Evolutionary conservation across 1,140 invertebrate species (phyloP).

Genomic region (Aethina tumida): DNA sequence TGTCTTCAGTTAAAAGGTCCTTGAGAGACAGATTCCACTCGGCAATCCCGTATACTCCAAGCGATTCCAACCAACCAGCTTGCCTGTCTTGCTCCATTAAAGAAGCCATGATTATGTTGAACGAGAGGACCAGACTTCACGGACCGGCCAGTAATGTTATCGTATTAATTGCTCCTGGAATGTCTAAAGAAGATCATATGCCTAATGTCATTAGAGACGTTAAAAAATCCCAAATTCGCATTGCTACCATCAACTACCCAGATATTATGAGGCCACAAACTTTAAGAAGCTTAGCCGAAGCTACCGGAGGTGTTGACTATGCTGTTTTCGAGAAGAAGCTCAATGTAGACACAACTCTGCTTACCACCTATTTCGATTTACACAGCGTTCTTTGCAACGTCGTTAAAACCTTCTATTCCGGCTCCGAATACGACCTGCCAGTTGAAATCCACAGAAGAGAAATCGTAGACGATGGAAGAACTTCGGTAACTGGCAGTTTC

Average conservation of each 20-base stretch:
- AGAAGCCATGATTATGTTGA: slow-evolving; percentile 41
- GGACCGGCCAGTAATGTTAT: slow-evolving; percentile 44
- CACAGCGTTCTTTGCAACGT: slow-evolving; percentile 42
- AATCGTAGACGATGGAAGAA: slow-evolving; percentile 37
- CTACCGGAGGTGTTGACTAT: slow-evolving; percentile 37
- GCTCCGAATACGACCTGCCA: slow-evolving; percentile 39
- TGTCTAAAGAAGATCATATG: slow-evolving; percentile 29
- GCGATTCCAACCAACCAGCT: slow-evolving; percentile 36
- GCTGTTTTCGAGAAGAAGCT: slow-evolving; percentile 41
- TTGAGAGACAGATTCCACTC: slow-evolving; percentile 39
- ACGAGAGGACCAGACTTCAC: slow-evolving; percentile 32
- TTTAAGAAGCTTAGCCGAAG: slow-evolving; percentile 38
- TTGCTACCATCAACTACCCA: slow-evolving; percentile 44
- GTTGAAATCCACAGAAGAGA: slow-evolving; percentile 43
- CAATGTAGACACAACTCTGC: slow-evolving; percentile 39
- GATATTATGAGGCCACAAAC: slow-evolving; percentile 29
- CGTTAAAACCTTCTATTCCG: slow-evolving; percentile 39
- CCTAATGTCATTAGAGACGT: slow-evolving; percentile 30
- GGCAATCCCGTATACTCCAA: slow-evolving; percentile 41
- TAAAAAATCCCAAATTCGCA: slow-evolving; percentile 31
- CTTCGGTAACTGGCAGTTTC: slow-evolving; percentile 39
- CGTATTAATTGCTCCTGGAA: slow-evolving; percentile 43
- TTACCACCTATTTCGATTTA: slow-evolving; percentile 44
- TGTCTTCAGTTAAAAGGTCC: slow-evolving; percentile 21
- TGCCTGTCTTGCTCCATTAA: slow-evolving; percentile 42